phyloP scores from a whole-genome alignment of 2,888 invertebrate genomes.

The Cancer borealis region DNA sequence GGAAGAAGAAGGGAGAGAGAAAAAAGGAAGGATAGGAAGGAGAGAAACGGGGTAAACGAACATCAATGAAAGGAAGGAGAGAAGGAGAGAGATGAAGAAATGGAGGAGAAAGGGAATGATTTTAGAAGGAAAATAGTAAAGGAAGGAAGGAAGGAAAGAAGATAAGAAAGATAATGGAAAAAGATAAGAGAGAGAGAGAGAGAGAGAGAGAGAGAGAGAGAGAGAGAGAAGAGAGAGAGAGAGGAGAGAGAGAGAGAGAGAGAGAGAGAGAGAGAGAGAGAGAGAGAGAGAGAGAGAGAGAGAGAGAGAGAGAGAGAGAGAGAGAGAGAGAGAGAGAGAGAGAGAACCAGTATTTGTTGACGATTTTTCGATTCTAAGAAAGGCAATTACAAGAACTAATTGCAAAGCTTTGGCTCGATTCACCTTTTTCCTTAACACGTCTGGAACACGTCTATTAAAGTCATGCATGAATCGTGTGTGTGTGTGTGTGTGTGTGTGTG shows the following conservation, averaged over 20 bases:
- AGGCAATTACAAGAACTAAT: background rate
- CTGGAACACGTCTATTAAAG: background rate
- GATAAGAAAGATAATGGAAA: background rate
- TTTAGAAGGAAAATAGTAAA: no score
- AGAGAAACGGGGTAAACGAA: background rate
- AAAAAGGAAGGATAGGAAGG: background rate
- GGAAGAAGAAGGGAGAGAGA: background rate
- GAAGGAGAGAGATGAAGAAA: background rate
- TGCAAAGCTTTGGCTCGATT: background rate
- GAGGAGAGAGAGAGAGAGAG: background rate
- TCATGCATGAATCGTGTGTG: background rate
- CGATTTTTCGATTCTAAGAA: background rate
- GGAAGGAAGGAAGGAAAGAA: no score
- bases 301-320: constrained; percentile 18
- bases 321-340: constrained; percentile 12
- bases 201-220: background rate
- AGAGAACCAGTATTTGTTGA: background rate
- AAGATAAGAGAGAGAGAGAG: background rate
- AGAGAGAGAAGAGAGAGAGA: background rate
- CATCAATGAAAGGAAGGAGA: background rate
- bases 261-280: constrained; percentile 16
- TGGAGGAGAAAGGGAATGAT: background rate
- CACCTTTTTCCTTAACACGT: background rate
- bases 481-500: background rate
- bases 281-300: background rate